phyloP scores from a whole-genome alignment of 2,888 invertebrate genomes.

The Eumacrocentrus americanus region DNA sequence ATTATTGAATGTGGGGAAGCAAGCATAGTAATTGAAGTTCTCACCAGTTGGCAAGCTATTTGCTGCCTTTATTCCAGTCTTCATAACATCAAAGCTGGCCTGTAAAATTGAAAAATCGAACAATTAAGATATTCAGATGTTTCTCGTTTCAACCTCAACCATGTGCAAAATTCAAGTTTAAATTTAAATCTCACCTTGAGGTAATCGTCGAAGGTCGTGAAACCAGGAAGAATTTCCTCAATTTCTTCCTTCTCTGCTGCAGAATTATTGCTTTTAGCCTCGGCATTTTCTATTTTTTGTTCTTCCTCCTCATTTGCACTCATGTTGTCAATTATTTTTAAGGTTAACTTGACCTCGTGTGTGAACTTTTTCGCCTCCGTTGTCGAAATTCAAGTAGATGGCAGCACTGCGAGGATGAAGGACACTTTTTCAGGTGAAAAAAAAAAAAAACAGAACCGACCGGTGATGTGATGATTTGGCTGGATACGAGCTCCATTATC shows the following conservation, averaged over 20 bases:
- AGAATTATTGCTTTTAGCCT: too few relatives aligned
- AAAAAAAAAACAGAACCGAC: too few relatives aligned
- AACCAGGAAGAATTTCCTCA: constrained; percentile 52
- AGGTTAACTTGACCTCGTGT: not conserved
- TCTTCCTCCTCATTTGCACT: too few relatives aligned
- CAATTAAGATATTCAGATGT: not conserved
- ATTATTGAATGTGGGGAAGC: constrained; percentile 76
- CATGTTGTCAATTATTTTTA: not conserved
- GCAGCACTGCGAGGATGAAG: too few relatives aligned
- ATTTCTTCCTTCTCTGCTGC: constrained; percentile 26
- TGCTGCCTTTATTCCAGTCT: constrained; percentile 73
- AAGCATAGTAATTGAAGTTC: constrained; percentile 76
- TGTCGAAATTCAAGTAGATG: too few relatives aligned
- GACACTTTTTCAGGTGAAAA: too few relatives aligned
- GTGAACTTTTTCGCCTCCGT: too few relatives aligned
- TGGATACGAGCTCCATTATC: too few relatives aligned
- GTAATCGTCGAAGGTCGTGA: constrained; percentile 54
- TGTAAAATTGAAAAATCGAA: constrained; percentile 54
- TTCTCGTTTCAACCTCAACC: not conserved
- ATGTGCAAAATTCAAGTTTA: constrained; percentile 1
- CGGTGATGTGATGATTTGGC: too few relatives aligned
- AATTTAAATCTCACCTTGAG: constrained; percentile 52
- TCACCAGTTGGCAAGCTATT: constrained; percentile 76
- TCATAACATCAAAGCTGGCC: constrained; percentile 71
- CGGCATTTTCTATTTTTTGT: too few relatives aligned